Percentiles rank a stretch among this genome's conserved stretches.
These are phyloP conservation scores for Zaprionus kolodkinae DNA, from an alignment of 1,140 invertebrate genomes.

Conservation along the genomic window DNA sequence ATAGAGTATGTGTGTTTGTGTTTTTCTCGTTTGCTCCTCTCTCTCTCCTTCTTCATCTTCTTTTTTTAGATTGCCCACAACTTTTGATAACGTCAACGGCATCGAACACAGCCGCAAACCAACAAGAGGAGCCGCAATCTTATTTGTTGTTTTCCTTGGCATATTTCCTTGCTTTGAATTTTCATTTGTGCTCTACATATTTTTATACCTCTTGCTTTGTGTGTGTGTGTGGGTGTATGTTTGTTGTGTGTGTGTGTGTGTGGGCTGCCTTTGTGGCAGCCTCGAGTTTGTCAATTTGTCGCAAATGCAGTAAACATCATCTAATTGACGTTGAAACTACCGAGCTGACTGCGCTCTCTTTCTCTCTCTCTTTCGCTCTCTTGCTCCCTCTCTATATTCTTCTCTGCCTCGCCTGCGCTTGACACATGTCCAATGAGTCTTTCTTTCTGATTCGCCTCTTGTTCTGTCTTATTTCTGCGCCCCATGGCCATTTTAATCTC, in stretches of 20 bases:
- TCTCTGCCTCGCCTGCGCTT: constrained; percentile 22
- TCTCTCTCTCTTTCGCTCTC: not conserved
- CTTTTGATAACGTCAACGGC: constrained; percentile 80
- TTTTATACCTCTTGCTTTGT: constrained; percentile 41
- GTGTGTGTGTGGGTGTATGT: constrained; percentile 14
- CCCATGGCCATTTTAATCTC: constrained; percentile 43
- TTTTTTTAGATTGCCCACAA: constrained; percentile 48
- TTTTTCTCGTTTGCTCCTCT: constrained; percentile 20
- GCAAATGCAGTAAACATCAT: constrained; percentile 79
- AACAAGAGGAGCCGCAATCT: constrained; percentile 37
- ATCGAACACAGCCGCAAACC: constrained; percentile 75
- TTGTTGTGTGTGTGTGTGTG: constrained; percentile 16
- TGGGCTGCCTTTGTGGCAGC: constrained; percentile 44
- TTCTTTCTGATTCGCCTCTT: constrained; percentile 10
- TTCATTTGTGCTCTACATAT: constrained; percentile 66
- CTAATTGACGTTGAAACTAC: constrained; percentile 79
- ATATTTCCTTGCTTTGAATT: constrained; percentile 70
- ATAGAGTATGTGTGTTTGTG: not conserved
- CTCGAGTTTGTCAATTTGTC: constrained; percentile 76
- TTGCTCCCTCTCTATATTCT: not conserved
- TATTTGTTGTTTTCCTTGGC: constrained; percentile 34
- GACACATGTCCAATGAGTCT: constrained; percentile 46
- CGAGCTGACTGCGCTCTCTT: constrained; percentile 15
- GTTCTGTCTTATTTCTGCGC: constrained; percentile 11
- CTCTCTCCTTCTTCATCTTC: constrained; percentile 15